These are phyloP conservation scores for Neomorphus geoffroyi DNA, from an alignment of 2,797 vertebrate species.

Conservation along the genomic window DNA sequence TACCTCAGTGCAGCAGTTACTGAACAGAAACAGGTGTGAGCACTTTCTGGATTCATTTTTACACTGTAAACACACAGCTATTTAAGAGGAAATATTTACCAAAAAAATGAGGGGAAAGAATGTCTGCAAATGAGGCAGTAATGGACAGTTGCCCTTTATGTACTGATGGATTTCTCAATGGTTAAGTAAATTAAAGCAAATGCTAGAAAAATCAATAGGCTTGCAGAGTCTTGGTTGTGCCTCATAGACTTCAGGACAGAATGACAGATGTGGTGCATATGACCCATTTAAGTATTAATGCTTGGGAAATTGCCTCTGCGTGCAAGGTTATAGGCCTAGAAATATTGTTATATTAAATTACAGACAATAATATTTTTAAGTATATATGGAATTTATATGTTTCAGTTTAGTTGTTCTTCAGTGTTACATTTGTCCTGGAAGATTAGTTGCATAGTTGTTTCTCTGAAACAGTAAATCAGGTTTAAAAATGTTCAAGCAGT, in stretches of 20 bases:
- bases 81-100: conserved; percentile 80
- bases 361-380: conserved; percentile 82
- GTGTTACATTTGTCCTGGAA: conserved; percentile 71
- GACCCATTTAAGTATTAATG: conserved; percentile 87
- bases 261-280: conserved; percentile 90
- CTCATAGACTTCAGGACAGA: conserved; percentile 87
- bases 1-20: conserved; percentile 82
- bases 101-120: conserved; percentile 69
- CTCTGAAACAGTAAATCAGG: conserved; percentile 66
- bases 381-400: conserved; percentile 75
- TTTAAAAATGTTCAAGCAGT: conserved; percentile 46
- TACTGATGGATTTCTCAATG: conserved; percentile 86
- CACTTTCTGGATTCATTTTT: conserved; percentile 88
- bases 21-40: conserved; percentile 97
- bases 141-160: conserved; percentile 88
- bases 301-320: conserved; percentile 80
- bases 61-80: conserved; percentile 79
- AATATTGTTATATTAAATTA: conserved; percentile 82
- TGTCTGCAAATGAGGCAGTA: conserved; percentile 83
- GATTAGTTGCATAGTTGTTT: conserved; percentile 72
- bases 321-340: conserved; percentile 80
- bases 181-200: conserved; percentile 89
- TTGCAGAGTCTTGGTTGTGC: conserved; percentile 85
- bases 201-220: conserved; percentile 88
- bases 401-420: conserved; percentile 75